Percentiles rank a stretch among this genome's conserved stretches.
Evolutionary conservation across 37 sponge, comb jelly and placozoan genomes (phyloP).

Genomic region (Dysidea cf. avara): DNA sequence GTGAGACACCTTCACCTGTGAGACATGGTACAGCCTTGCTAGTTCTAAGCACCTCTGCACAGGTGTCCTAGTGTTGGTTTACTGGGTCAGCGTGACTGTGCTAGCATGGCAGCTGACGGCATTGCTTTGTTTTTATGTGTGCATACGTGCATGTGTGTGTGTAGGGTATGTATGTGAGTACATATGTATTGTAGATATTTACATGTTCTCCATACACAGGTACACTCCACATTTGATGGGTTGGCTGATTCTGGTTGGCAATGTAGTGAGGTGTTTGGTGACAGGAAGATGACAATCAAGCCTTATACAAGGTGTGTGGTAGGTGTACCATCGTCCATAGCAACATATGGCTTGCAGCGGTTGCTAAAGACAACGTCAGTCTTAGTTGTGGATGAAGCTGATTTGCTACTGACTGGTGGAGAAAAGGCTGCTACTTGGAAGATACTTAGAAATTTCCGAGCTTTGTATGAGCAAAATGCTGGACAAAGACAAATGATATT

Average conservation of each 20-base stretch:
- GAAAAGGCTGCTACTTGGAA: conserved; percentile 38
- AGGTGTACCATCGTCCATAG: conserved; percentile 41
- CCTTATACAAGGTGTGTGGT: conserved; percentile 48
- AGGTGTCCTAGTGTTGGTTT: too few species aligned
- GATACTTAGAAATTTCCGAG: conserved; percentile 35
- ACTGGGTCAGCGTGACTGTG: too few species aligned
- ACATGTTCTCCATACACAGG: conserved; percentile 30
- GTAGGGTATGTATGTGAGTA: too few species aligned
- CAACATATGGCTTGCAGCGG: conserved; percentile 30
- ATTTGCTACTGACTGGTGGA: conserved; percentile 69
- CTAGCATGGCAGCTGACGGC: too few species aligned
- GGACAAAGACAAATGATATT: conserved; percentile 44
- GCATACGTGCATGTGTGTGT: too few species aligned
- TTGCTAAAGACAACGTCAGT: conserved; percentile 38
- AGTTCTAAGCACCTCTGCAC: too few species aligned
- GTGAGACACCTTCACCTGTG: too few species aligned
- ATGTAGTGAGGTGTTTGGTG: conserved; percentile 16
- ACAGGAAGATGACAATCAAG: conserved; percentile 26
- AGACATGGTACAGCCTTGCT: too few species aligned
- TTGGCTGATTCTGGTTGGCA: conserved; percentile 27
- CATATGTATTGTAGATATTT: too few species aligned
- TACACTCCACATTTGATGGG: conserved; percentile 39
- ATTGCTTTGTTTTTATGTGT: too few species aligned
- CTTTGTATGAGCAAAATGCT: background rate
- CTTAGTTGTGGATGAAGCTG: conserved; percentile 76